Evolutionary conservation across 2,888 invertebrate species (phyloP).

Genomic region (Drosophila peninsularis): DNA sequence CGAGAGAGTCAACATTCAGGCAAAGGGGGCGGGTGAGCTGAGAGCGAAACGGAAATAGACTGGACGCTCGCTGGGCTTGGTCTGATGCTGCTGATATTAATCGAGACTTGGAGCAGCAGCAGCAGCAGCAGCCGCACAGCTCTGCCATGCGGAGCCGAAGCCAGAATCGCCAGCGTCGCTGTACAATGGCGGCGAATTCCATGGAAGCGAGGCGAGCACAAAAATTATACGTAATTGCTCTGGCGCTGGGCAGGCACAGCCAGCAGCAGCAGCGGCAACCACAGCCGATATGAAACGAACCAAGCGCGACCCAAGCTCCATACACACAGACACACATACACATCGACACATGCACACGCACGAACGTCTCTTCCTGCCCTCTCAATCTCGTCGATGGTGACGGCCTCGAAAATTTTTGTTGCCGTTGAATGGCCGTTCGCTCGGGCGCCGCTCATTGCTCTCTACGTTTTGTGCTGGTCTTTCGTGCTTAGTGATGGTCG

Average conservation of each 20-base stretch:
- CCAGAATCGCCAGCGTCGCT: slow-evolving; percentile 18
- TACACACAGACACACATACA: slow-evolving; percentile 17
- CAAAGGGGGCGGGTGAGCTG: slow-evolving; percentile 15
- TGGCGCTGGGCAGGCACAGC: slow-evolving; percentile 69
- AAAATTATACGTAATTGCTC: slow-evolving; percentile 73
- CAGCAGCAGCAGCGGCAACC: slow-evolving; percentile 19
- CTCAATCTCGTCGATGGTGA: slow-evolving; percentile 40
- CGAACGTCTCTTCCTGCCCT: slow-evolving; percentile 31
- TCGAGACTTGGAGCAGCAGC: slow-evolving; percentile 44
- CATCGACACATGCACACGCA: slow-evolving; percentile 11
- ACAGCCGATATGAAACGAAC: slow-evolving; percentile 53
- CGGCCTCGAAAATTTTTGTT: slow-evolving; percentile 56
- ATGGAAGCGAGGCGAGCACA: slow-evolving; percentile 53
- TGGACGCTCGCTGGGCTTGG: slow-evolving; percentile 40
- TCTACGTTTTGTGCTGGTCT: slow-evolving; percentile 64
- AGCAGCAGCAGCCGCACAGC: slow-evolving; percentile 10
- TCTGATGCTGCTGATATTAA: slow-evolving; percentile 34
- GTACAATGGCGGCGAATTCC: slow-evolving; percentile 44
- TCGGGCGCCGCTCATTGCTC: slow-evolving; percentile 62
- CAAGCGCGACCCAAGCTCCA: slow-evolving; percentile 58
- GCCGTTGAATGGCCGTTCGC: slow-evolving; percentile 34
- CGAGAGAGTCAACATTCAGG: slow-evolving; percentile 20
- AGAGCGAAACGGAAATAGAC: slow-evolving; percentile 51
- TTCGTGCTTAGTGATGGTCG: slow-evolving; percentile 56
- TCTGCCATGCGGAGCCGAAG: slow-evolving; percentile 24